Conservation (phyloP, 2,113 vertebrate species). For the Myotis yumanensis region DNA sequence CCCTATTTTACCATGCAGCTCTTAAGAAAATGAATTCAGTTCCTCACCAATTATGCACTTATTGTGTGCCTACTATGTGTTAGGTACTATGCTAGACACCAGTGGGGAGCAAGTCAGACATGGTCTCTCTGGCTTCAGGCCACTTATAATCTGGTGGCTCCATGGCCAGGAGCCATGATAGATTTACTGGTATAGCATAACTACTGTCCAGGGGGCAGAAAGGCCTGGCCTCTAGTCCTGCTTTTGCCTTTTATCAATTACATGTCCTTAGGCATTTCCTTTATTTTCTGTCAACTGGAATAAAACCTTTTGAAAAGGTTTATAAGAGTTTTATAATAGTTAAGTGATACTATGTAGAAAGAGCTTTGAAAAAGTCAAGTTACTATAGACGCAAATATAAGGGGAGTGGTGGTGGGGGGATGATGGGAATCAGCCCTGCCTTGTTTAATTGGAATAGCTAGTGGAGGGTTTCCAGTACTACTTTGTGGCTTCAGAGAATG, state of each 20-base stretch:
- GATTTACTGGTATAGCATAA: not conserved
- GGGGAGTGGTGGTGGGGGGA: no score
- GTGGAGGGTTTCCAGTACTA: not conserved
- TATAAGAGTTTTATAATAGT: slow-evolving; percentile 37
- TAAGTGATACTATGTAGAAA: slow-evolving; percentile 7
- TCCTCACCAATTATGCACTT: slow-evolving; percentile 4
- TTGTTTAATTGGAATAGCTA: not conserved
- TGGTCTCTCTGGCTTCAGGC: not conserved
- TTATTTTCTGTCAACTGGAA: slow-evolving; percentile 36
- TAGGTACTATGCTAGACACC: not conserved
- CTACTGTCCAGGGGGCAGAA: not conserved
- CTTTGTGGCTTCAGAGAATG: not conserved
- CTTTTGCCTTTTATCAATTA: slow-evolving; percentile 18
- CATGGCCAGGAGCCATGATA: not conserved
- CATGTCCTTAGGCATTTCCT: not conserved
- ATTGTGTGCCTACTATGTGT: not conserved
- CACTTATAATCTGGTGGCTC: not conserved
- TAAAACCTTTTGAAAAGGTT: slow-evolving; percentile 5
- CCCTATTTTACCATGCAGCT: not conserved
- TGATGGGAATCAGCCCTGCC: not conserved
- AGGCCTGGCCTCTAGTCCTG: not conserved
- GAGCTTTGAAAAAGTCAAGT: slow-evolving; percentile 33
- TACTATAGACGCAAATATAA: not conserved
- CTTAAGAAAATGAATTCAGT: not conserved
- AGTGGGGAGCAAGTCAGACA: not conserved